These are phyloP conservation scores for Brevimyrus niger DNA, from an alignment of 2,113 vertebrate species.

Conservation along the genomic window DNA sequence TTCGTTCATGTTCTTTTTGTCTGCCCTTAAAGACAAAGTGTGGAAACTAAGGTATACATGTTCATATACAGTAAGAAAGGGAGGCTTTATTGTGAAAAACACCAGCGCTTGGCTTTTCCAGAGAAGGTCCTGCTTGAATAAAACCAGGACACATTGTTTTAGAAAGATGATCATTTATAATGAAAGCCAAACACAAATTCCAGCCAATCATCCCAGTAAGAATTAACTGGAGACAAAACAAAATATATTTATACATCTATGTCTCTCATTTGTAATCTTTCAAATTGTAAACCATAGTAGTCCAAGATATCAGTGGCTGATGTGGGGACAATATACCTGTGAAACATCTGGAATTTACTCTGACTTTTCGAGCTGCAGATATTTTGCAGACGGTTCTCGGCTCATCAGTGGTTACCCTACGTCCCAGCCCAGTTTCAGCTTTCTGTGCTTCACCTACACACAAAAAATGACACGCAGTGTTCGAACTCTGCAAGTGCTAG, in stretches of 20 bases:
- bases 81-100: not conserved
- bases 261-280: slow-evolving; percentile 65
- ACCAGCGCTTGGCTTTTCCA: not conserved
- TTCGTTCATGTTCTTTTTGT: not conserved
- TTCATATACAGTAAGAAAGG: not conserved
- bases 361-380: slow-evolving; percentile 45
- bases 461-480: not conserved
- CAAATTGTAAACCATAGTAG: slow-evolving; percentile 62
- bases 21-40: not conserved
- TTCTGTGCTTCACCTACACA: not conserved
- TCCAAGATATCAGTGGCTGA: slow-evolving; percentile 52
- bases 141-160: slow-evolving; percentile 58
- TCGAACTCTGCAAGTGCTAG: not conserved
- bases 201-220: slow-evolving; percentile 48
- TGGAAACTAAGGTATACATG: not conserved
- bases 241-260: slow-evolving; percentile 40
- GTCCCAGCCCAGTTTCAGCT: not conserved
- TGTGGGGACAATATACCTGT: slow-evolving; percentile 29
- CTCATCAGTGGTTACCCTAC: not conserved
- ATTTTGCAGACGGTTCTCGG: slow-evolving; percentile 20
- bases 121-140: slow-evolving; percentile 25
- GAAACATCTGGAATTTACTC: slow-evolving; percentile 53
- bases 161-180: slow-evolving; percentile 78
- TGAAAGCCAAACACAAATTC: slow-evolving; percentile 60
- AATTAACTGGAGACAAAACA: slow-evolving; percentile 24